These are phyloP conservation scores for Batillaria attramentaria DNA, from an alignment of 1,140 invertebrate species.

Conservation along the genomic window DNA sequence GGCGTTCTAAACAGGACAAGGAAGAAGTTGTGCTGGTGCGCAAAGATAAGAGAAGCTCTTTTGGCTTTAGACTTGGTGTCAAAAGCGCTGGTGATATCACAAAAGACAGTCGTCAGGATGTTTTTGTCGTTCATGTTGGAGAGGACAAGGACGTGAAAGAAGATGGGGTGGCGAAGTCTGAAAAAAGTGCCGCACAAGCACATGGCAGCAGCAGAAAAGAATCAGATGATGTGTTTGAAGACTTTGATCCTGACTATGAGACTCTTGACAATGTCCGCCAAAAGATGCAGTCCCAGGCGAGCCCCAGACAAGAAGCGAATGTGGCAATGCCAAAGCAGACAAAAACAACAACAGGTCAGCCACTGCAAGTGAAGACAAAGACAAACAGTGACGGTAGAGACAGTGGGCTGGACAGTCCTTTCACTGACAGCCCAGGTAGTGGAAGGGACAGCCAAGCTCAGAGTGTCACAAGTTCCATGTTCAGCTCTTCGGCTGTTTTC, in stretches of 20 bases:
- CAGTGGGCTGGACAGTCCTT: constrained; percentile 43
- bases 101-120: not conserved
- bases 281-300: constrained; percentile 41
- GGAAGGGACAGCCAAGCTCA: constrained; percentile 16
- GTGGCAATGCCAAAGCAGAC: not conserved
- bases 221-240: constrained; percentile 35
- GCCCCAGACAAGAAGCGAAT: too few relatives aligned
- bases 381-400: constrained; percentile 35
- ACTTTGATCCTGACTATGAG: constrained; percentile 54
- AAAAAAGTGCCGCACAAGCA: not conserved
- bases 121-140: constrained; percentile 16
- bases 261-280: constrained; percentile 52
- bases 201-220: not conserved
- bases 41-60: constrained; percentile 15
- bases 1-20: constrained; percentile 28
- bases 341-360: not conserved
- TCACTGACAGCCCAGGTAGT: constrained; percentile 32
- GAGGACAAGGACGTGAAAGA: not conserved
- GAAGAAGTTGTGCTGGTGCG: constrained; percentile 39
- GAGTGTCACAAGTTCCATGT: constrained; percentile 25
- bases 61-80: not conserved
- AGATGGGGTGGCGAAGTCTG: not conserved
- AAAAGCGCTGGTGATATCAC: not conserved
- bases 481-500: constrained; percentile 21
- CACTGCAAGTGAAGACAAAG: constrained; percentile 9